Conservation (phyloP, 2,797 vertebrate genomes). For the Microchirus variegatus region DNA sequence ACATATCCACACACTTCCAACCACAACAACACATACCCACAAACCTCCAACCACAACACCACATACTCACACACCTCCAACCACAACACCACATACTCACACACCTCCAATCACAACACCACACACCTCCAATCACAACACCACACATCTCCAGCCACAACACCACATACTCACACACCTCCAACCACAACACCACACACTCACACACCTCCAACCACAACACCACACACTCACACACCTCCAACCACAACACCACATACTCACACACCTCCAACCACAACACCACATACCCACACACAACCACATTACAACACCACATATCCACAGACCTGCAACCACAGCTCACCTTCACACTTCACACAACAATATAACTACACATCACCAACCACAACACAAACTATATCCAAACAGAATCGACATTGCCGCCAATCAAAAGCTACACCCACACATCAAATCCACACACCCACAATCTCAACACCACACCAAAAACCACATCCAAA, state of each 20-base stretch:
- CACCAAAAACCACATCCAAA: no score
- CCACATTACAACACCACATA: no score
- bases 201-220: background rate
- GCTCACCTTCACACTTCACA: no score
- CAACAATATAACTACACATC: background rate
- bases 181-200: no score
- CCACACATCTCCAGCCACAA: no score
- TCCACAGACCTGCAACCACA: background rate
- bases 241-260: slow-evolving; percentile 8
- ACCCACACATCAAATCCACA: no score
- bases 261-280: slow-evolving; percentile 17
- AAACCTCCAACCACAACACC: no score
- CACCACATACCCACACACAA: background rate
- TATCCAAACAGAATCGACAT: no score
- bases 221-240: background rate
- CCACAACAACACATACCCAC: background rate
- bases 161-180: background rate
- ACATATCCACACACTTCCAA: background rate
- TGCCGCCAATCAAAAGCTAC: no score
- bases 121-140: slow-evolving; percentile 10
- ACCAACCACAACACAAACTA: no score
- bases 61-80: slow-evolving; percentile 69
- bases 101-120: background rate
- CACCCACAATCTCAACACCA: no score
- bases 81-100: slow-evolving; percentile 24